phyloP scores from a whole-genome alignment of 2,797 vertebrate species.

The Gymnoscopelus microlampas region DNA sequence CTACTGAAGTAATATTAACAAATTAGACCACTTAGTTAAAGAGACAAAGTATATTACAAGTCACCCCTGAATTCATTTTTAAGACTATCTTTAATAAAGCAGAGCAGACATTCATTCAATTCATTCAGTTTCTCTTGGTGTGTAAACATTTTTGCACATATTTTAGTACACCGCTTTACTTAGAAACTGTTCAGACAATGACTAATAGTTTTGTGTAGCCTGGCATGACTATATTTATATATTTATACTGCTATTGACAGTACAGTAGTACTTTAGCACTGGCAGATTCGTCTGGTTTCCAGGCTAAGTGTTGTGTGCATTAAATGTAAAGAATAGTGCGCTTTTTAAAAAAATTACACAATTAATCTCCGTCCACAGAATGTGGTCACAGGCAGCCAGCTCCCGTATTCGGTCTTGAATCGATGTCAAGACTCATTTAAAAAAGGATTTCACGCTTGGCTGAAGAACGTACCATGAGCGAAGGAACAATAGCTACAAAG shows the following conservation, averaged over 20 bases:
- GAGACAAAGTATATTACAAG: constrained; percentile 5
- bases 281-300: no score
- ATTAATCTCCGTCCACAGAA: constrained; percentile 28
- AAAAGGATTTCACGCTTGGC: constrained; percentile 65
- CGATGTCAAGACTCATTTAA: constrained; percentile 53
- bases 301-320: neutral
- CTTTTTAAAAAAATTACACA: constrained; percentile 18
- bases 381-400: constrained; percentile 30
- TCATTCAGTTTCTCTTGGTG: neutral
- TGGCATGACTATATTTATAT: neutral
- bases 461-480: constrained; percentile 31
- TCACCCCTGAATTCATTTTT: neutral
- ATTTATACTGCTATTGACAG: neutral
- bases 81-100: constrained; percentile 11
- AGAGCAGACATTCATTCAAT: neutral
- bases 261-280: neutral
- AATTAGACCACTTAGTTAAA: neutral
- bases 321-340: constrained; percentile 28
- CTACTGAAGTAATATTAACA: neutral
- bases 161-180: constrained; percentile 12
- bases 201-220: constrained; percentile 24
- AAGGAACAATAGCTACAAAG: constrained; percentile 55
- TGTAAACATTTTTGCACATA: constrained; percentile 16
- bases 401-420: constrained; percentile 44
- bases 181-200: constrained; percentile 15